A percentile compares a stretch with the other conserved stretches of the same genome.
phyloP scores from a whole-genome alignment of 2,113 vertebrate species.

The Damaliscus lunatus region DNA sequence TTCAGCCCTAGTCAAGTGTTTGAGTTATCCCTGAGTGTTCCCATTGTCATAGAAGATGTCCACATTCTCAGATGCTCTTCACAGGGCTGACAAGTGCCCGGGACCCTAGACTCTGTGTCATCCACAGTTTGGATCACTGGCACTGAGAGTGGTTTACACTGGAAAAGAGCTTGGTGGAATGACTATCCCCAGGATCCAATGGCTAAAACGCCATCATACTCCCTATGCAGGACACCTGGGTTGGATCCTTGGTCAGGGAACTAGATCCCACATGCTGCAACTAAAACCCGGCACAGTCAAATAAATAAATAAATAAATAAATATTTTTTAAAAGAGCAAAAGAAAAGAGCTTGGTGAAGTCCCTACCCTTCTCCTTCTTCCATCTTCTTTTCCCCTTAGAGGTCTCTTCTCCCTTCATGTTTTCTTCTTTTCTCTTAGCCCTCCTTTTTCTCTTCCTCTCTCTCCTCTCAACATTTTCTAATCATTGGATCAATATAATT shows the following conservation, averaged over 20 bases:
- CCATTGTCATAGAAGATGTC: too few relatives aligned
- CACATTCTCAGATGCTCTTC: background rate
- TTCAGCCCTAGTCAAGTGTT: rapidly evolving
- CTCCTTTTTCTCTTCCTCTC: background rate
- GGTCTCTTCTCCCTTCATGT: background rate
- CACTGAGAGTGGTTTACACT: rapidly evolving
- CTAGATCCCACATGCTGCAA: background rate
- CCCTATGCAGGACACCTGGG: background rate
- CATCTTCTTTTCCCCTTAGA: rapidly evolving
- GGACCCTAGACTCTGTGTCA: rapidly evolving
- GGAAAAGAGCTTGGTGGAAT: background rate
- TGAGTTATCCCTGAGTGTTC: too few relatives aligned
- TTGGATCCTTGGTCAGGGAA: background rate
- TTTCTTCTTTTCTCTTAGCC: background rate
- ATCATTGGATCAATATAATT: background rate
- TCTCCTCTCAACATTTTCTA: background rate
- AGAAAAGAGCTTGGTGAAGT: background rate
- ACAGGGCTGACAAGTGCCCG: rapidly evolving
- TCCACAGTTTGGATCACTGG: rapidly evolving
- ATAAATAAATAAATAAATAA: background rate
- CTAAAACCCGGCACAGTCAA: background rate
- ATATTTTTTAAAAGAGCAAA: background rate
- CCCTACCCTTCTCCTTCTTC: rapidly evolving
- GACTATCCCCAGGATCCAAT: background rate
- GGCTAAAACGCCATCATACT: background rate